A percentile compares a stretch with the other conserved stretches of the same genome.
Conservation (phyloP, 2,797 vertebrate species). For the Phrynocephalus forsythii region DNA sequence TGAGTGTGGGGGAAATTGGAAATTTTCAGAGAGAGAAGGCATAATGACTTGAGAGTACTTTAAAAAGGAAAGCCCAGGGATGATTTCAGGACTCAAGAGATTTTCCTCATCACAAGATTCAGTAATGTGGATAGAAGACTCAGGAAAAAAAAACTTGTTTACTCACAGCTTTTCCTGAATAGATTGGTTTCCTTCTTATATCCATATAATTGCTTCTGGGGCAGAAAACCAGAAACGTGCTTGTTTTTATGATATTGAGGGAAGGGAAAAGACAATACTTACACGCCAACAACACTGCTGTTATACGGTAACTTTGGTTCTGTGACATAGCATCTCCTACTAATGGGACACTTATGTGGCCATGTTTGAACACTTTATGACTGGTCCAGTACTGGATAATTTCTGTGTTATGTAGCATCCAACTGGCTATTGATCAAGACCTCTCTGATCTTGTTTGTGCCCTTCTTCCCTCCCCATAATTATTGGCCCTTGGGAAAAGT, state of each 20-base stretch:
- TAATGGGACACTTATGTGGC: conserved; percentile 27
- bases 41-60: too few relatives aligned
- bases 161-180: conserved; percentile 8
- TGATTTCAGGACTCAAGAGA: conserved; percentile 16
- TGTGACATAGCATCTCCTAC: conserved; percentile 54
- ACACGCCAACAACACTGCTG: conserved; percentile 45
- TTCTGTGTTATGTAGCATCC: neutral
- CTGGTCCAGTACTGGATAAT: neutral
- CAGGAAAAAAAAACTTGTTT: conserved; percentile 22
- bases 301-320: conserved; percentile 51
- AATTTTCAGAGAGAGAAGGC: too few relatives aligned
- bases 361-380: neutral
- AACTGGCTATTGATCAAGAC: too few relatives aligned
- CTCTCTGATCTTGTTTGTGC: too few relatives aligned
- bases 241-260: conserved; percentile 1
- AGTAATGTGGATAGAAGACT: conserved; percentile 41
- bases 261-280: conserved; percentile 31
- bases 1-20: too few relatives aligned
- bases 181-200: too few relatives aligned
- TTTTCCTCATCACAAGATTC: neutral
- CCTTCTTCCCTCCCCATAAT: neutral
- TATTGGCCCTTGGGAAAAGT: too few relatives aligned
- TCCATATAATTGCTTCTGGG: neutral
- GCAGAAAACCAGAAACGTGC: conserved; percentile 13
- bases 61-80: neutral